Evolutionary conservation across 2,888 invertebrate genomes (phyloP).

Genomic region (Cantharis flavilabris): DNA sequence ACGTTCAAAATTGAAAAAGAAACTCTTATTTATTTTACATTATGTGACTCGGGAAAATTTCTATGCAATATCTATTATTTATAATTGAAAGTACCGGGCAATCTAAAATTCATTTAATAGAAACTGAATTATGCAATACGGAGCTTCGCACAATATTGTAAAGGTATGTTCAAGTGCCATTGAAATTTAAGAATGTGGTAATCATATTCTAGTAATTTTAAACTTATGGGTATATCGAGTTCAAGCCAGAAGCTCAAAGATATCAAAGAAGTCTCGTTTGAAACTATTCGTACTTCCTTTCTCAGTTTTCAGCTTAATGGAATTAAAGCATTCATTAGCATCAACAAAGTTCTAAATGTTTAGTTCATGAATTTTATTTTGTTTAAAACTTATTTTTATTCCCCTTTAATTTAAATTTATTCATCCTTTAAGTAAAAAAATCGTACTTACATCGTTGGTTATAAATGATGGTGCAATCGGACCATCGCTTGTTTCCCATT

Average conservation of each 20-base stretch:
- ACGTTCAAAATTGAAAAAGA: neutral
- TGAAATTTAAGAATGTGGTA: neutral
- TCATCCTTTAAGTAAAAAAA: neutral
- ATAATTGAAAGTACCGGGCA: neutral
- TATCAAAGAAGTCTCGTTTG: neutral
- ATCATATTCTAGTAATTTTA: neutral
- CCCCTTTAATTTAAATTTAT: neutral
- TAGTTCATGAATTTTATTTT: neutral
- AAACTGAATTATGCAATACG: neutral
- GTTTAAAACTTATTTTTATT: no score
- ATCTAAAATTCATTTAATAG: neutral
- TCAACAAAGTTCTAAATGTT: neutral
- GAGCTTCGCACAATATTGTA: neutral
- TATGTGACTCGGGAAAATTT: neutral
- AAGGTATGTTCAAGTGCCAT: neutral
- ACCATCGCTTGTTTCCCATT: constrained; percentile 81
- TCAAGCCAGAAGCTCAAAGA: neutral
- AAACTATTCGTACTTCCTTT: neutral
- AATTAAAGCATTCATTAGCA: neutral
- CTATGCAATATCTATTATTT: neutral
- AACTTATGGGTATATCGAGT: no score
- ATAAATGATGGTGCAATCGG: constrained; percentile 64
- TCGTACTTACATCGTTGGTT: constrained; percentile 63
- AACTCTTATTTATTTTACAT: neutral
- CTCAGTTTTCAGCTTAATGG: neutral